Evolutionary conservation across 2,797 vertebrate species (phyloP).

Genomic region (Fundulus diaphanus): DNA sequence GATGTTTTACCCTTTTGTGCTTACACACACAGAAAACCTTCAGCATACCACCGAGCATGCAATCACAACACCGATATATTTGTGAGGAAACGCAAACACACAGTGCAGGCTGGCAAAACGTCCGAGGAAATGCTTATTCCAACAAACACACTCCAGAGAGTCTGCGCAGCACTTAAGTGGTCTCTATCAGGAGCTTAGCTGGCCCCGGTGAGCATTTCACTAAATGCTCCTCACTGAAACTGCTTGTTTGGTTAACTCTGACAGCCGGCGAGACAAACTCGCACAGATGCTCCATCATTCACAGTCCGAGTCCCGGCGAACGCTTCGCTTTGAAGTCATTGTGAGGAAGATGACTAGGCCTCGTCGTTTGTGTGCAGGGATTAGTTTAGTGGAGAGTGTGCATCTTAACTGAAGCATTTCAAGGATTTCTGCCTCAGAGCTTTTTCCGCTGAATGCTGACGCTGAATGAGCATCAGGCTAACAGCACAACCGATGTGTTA

Average conservation of each 20-base stretch:
- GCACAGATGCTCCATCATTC: constrained; percentile 27
- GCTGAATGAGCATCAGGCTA: constrained; percentile 8
- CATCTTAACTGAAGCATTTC: constrained; percentile 52
- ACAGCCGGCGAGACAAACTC: constrained; percentile 22
- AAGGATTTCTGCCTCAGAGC: constrained; percentile 57
- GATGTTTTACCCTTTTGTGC: not conserved
- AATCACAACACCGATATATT: constrained; percentile 11
- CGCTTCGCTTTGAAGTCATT: constrained; percentile 65
- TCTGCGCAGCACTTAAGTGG: constrained; percentile 64
- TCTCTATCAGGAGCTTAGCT: constrained; percentile 75
- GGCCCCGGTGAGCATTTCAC: constrained; percentile 59
- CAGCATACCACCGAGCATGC: constrained; percentile 37
- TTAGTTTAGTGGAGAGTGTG: constrained; percentile 63
- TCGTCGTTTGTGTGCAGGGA: constrained; percentile 62
- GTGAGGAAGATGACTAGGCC: constrained; percentile 44
- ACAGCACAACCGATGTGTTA: constrained; percentile 6
- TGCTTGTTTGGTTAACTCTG: constrained; percentile 54
- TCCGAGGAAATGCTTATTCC: constrained; percentile 74
- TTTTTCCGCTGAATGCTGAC: constrained; percentile 36
- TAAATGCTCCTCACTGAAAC: constrained; percentile 49
- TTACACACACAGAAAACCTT: constrained; percentile 29
- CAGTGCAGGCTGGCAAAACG: constrained; percentile 60
- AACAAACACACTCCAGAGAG: constrained; percentile 57
- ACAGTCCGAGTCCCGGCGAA: constrained; percentile 32
- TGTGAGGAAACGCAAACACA: constrained; percentile 32